A percentile compares a stretch with the other conserved stretches of the same genome.
Conservation (phyloP, 2,113 vertebrate species). For the Empidonax alnorum region DNA sequence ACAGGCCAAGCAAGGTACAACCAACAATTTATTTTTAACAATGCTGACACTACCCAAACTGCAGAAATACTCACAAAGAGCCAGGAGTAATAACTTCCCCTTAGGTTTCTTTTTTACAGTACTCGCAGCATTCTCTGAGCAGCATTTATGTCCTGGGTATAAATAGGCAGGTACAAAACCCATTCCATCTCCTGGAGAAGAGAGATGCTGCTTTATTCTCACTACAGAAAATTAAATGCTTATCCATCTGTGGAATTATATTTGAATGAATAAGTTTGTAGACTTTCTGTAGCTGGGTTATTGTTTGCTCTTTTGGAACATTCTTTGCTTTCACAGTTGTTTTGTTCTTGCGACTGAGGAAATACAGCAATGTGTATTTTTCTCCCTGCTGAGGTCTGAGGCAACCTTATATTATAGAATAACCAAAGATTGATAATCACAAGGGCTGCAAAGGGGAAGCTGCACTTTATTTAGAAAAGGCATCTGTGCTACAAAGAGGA, state of each 20-base stretch:
- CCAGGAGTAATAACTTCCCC: slow-evolving; percentile 28
- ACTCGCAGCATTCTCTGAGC: neutral
- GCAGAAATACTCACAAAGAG: slow-evolving; percentile 19
- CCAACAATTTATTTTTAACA: slow-evolving; percentile 2
- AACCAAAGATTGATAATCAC: slow-evolving; percentile 40
- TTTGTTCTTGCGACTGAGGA: slow-evolving; percentile 17
- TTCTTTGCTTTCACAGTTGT: neutral
- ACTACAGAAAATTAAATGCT: slow-evolving; percentile 22
- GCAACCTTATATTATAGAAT: slow-evolving; percentile 41
- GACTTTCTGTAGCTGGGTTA: neutral
- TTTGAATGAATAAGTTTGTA: slow-evolving; percentile 24
- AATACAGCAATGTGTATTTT: slow-evolving; percentile 35
- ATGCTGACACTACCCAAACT: neutral
- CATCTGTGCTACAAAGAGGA: neutral
- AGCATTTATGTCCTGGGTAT: neutral
- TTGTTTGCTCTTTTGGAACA: slow-evolving; percentile 8
- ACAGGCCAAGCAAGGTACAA: neutral
- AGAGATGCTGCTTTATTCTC: slow-evolving; percentile 16
- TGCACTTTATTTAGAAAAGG: neutral
- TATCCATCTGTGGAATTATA: slow-evolving; percentile 51
- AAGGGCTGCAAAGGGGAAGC: slow-evolving; percentile 14
- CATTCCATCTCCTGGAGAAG: neutral
- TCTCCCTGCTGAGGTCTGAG: slow-evolving; percentile 47
- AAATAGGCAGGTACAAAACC: slow-evolving; percentile 47
- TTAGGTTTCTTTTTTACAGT: neutral